Evolutionary conservation across 2,888 invertebrate species (phyloP).

Genomic region (Andrena hattorfiana): DNA sequence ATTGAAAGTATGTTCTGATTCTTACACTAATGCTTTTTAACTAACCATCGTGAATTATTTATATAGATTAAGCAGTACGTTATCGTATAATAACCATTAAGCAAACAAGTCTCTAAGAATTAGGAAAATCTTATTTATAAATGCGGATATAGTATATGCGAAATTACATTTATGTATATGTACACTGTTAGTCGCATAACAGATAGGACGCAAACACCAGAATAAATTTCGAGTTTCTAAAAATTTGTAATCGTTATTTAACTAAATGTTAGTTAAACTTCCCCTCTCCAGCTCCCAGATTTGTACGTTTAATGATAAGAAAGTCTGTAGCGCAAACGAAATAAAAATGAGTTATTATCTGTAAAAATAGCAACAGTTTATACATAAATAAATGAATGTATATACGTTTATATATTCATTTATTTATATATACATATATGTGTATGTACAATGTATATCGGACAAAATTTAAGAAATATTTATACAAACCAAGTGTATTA

Average conservation of each 20-base stretch:
- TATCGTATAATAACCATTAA: slow-evolving; percentile 8
- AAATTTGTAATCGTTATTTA: not conserved
- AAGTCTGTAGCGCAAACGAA: not conserved
- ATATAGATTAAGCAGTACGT: slow-evolving; percentile 4
- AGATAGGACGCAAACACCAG: slow-evolving; percentile 6
- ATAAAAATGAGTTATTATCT: slow-evolving; percentile 19
- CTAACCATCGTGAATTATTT: not conserved
- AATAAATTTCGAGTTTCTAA: slow-evolving; percentile 11
- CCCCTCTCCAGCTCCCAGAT: not conserved
- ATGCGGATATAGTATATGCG: not conserved
- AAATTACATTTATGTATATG: slow-evolving; percentile 17
- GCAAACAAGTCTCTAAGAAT: slow-evolving; percentile 15
- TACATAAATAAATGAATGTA: slow-evolving; percentile 27
- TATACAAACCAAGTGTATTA: slow-evolving; percentile 49
- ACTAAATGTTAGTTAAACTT: not conserved
- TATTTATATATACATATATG: slow-evolving; percentile 22
- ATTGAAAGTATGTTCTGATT: slow-evolving; percentile 29
- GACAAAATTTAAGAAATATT: slow-evolving; percentile 39
- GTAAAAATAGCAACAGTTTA: slow-evolving; percentile 26
- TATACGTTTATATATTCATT: slow-evolving; percentile 12
- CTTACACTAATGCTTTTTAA: slow-evolving; percentile 15
- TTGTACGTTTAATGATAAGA: not conserved
- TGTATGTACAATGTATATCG: slow-evolving; percentile 22
- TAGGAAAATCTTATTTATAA: not conserved
- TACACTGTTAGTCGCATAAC: not conserved